Base-by-base conservation (phyloP, 2,888 invertebrate genomes). In the Luperina nickerlii region DNA sequence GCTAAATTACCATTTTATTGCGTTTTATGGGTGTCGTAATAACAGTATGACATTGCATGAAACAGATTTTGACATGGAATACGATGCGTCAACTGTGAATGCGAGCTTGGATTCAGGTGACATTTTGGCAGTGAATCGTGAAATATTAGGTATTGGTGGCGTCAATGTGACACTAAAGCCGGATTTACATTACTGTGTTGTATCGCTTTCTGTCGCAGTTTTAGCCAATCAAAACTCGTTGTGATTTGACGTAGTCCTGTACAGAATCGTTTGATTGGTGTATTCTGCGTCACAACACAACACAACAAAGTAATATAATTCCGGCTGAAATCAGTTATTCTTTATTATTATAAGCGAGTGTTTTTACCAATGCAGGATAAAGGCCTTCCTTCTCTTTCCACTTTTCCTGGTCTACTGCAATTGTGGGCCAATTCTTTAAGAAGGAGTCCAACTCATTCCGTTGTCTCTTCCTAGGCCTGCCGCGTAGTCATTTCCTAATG, bases 1-100 rank as follows among this genome's bases (percentile, higher is more conserved):
- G n/a, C 48, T 0, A 82, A 71, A 83, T 78, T 78, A 51, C 68
- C 4, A 63, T 79, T 72, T 78, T 66, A 79, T 66, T 79, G 66
- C 78, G 62, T 78, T 76, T 76, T 57, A 81, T 57, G 48, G 48
- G 27, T 27, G 32, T 20, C 27, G 51, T 75, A 81, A 75, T 81
- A 62, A 45, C 13, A 24, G 38, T 57, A 27, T 76, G 76, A 76
- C 80, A 68, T 24, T 57, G 20, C 54, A 76, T 38, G 38, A 57
- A 63, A 76, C 68, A 15, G 57, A 57, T 81, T 79, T 71, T n/a
- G 48, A 68, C 38, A 24, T 68, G 24, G n/a, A n/a, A 48, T 76
- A 63, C 38, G 27, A 24, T 63, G 54, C 45, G 38, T 63, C 51
- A n/a, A 32, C 42, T 27, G 54, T 20, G 11, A 57, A 45, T 67